Conservation (phyloP, 1,140 invertebrate species). For the Gonioctena quinquepunctata region DNA sequence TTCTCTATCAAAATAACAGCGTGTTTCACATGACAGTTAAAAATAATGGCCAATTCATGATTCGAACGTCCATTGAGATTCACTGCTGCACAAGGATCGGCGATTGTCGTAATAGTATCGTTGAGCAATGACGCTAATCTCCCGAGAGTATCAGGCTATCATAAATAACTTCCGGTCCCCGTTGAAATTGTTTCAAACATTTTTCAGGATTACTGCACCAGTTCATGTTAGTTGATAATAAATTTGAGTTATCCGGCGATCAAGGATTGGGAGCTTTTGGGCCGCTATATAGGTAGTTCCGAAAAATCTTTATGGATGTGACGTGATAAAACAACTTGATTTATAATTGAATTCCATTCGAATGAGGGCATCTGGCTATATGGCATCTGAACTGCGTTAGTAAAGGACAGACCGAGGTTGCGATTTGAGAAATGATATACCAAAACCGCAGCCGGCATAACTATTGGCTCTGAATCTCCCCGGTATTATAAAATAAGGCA, state of each 20-base stretch:
- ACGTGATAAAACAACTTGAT: not conserved
- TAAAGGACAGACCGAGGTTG: no score
- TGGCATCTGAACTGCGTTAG: no score
- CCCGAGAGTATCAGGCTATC: not conserved
- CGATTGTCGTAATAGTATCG: not conserved
- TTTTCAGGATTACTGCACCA: not conserved
- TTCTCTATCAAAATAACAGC: not conserved
- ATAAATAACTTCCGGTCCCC: not conserved
- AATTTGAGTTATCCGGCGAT: not conserved
- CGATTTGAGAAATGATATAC: no score
- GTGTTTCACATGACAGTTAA: not conserved
- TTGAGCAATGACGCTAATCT: not conserved
- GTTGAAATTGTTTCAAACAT: slow-evolving; percentile 4
- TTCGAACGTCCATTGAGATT: not conserved
- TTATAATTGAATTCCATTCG: not conserved
- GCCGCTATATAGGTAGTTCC: not conserved
- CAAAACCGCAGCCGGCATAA: no score
- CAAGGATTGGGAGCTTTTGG: not conserved
- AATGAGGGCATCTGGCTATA: no score
- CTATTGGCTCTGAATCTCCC: no score
- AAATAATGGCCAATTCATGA: not conserved
- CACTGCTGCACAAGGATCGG: not conserved
- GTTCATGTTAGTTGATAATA: slow-evolving; percentile 9
- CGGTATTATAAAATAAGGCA: no score
- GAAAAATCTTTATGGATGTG: not conserved